Conservation (phyloP, 2,113 vertebrate species). For the Oryzias woworae region DNA sequence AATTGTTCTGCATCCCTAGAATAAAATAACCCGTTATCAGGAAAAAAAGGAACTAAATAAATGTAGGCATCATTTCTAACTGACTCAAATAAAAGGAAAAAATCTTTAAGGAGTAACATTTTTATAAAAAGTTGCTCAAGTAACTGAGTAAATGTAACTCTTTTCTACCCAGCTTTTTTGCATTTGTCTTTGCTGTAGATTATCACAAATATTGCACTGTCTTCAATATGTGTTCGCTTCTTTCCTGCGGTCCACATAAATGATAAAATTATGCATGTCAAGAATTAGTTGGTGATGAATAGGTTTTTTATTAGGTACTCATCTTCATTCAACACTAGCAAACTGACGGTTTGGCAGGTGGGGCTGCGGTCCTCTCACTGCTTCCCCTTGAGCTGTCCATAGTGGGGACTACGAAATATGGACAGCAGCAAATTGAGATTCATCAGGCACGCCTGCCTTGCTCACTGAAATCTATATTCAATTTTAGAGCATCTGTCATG, state of each 20-base stretch:
- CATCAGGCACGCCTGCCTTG: slow-evolving; percentile 74
- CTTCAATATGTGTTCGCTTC: neutral
- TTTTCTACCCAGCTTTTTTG: neutral
- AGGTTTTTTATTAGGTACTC: slow-evolving; percentile 46
- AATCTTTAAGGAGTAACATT: no score
- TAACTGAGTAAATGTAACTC: no score
- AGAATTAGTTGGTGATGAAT: slow-evolving; percentile 56
- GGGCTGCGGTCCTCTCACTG: slow-evolving; percentile 31
- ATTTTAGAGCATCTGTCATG: slow-evolving; percentile 76
- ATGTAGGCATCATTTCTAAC: no score
- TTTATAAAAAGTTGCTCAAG: no score
- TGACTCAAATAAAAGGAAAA: no score
- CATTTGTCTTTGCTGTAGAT: slow-evolving; percentile 17
- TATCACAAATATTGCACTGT: slow-evolving; percentile 8
- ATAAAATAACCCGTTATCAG: no score
- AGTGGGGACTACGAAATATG: slow-evolving; percentile 71
- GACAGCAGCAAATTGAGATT: slow-evolving; percentile 77
- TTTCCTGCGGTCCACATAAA: slow-evolving; percentile 3
- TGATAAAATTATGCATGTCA: slow-evolving; percentile 29
- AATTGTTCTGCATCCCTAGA: no score
- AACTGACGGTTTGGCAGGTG: slow-evolving; percentile 62
- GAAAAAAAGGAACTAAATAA: no score
- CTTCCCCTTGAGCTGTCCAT: slow-evolving; percentile 48
- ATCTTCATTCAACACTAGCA: slow-evolving; percentile 45
- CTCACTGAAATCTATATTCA: slow-evolving; percentile 80